phyloP scores from a whole-genome alignment of 2,888 invertebrate species.

The Lysandra bellargus region DNA sequence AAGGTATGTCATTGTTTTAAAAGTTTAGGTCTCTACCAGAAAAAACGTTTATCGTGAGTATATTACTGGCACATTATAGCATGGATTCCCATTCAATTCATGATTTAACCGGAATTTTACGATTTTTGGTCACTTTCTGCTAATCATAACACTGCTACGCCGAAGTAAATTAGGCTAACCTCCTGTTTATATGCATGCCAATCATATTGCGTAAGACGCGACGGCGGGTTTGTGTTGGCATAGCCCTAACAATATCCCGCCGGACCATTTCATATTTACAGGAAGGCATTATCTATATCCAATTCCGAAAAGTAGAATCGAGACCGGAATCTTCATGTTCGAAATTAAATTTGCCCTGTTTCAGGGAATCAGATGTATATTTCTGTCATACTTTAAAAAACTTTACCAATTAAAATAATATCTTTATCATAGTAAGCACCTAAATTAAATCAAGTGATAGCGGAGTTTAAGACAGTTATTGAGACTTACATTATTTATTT shows the following conservation, averaged over 20 bases:
- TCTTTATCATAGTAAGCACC: background rate
- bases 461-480: background rate
- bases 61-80: no score
- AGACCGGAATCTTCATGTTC: background rate
- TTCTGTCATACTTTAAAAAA: background rate
- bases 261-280: slow-evolving; percentile 18
- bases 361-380: background rate
- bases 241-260: background rate
- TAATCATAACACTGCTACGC: background rate
- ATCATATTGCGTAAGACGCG: background rate
- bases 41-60: no score
- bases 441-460: background rate
- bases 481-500: no score
- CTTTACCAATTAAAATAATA: background rate
- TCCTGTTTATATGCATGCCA: slow-evolving; percentile 25
- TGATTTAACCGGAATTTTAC: background rate
- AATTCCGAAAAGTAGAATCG: slow-evolving; percentile 6
- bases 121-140: background rate
- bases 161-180: background rate
- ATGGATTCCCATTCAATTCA: no score
- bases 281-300: slow-evolving; percentile 1
- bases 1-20: no score
- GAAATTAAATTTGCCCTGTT: background rate
- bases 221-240: background rate
- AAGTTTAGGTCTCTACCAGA: no score